A percentile compares a stretch with the other conserved stretches of the same genome.
Conservation (phyloP, 2,797 vertebrate species). For the Austrolebias charrua region DNA sequence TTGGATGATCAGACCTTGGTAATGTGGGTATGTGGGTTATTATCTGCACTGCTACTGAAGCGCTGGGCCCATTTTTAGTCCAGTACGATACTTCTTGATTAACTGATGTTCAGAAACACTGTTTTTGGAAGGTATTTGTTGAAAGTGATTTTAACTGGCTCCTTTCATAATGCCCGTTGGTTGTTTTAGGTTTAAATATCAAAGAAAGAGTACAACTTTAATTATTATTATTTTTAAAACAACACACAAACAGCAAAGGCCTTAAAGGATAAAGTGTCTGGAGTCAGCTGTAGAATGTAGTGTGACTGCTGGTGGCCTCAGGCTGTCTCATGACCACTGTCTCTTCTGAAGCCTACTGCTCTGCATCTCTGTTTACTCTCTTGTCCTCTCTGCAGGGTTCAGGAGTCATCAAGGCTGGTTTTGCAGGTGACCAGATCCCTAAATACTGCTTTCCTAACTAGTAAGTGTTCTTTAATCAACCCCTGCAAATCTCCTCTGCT, state of each 20-base stretch:
- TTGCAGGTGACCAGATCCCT: constrained; percentile 92
- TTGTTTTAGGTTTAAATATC: background rate
- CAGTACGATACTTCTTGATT: background rate
- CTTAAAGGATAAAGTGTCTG: constrained; percentile 14
- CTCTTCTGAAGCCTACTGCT: constrained; percentile 6
- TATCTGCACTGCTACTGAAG: no score
- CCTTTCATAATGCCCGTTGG: background rate
- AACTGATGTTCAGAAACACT: background rate
- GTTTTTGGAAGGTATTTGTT: no score
- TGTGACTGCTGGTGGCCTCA: constrained; percentile 49
- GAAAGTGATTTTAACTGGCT: background rate
- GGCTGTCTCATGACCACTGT: constrained; percentile 71
- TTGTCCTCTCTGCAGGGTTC: constrained; percentile 78
- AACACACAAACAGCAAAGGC: background rate
- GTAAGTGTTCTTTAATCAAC: constrained; percentile 71
- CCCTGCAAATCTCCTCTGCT: background rate
- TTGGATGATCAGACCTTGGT: no score
- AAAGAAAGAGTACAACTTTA: background rate
- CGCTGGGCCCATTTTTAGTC: no score
- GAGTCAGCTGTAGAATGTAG: background rate
- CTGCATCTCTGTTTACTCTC: background rate
- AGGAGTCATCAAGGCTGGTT: constrained; percentile 90
- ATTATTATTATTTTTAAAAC: background rate
- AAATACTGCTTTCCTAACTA: constrained; percentile 94
- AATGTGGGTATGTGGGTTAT: no score